These are phyloP conservation scores for Equus quagga DNA, from an alignment of 2,113 vertebrate genomes.

Conservation along the genomic window DNA sequence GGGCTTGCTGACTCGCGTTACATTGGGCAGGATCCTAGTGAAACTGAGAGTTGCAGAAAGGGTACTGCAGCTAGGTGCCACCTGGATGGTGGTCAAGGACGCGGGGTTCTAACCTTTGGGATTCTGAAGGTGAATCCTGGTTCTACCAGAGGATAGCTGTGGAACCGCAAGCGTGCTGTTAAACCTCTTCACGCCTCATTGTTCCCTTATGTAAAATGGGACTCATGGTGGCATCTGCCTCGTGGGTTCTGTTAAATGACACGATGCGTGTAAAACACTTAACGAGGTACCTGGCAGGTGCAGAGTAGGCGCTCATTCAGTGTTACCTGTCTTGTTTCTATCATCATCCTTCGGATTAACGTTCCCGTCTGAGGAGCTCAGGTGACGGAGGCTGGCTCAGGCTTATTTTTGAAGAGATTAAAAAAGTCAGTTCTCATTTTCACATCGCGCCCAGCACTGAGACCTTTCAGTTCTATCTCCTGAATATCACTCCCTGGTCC, in stretches of 20 bases:
- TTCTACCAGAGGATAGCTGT: neutral
- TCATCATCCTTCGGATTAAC: rapidly evolving
- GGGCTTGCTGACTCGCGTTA: neutral
- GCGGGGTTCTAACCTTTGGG: rapidly evolving
- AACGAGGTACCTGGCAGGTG: no score
- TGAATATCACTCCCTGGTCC: neutral
- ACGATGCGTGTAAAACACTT: neutral
- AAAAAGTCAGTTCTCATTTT: neutral
- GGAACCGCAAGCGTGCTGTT: neutral
- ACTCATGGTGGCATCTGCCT: neutral
- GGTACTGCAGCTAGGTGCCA: no score
- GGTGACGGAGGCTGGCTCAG: neutral
- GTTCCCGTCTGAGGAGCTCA: neutral
- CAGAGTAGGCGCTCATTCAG: neutral
- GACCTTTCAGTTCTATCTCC: neutral
- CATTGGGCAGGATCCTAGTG: neutral
- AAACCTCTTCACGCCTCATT: neutral
- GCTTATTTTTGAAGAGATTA: neutral
- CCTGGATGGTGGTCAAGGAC: neutral
- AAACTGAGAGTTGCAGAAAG: neutral
- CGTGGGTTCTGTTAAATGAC: neutral
- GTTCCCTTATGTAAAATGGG: neutral
- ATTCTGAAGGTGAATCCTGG: neutral
- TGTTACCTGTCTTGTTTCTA: rapidly evolving
- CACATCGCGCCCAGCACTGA: neutral